Percentiles rank a stretch among this genome's conserved stretches.
Conservation (phyloP, 2,113 vertebrate species). For the Xiphias gladius region DNA sequence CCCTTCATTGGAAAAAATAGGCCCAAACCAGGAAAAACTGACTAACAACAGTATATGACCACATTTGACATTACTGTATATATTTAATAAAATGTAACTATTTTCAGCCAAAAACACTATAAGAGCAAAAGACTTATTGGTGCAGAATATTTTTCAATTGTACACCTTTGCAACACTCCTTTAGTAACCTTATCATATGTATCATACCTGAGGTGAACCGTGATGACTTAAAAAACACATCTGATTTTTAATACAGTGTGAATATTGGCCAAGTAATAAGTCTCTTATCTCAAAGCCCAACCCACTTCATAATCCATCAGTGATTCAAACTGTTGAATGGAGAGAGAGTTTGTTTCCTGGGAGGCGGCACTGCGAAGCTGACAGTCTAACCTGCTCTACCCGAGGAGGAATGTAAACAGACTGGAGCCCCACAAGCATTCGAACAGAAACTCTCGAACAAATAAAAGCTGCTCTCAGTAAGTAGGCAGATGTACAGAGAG, state of each 20-base stretch:
- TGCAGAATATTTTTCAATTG: no score
- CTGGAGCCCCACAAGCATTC: conserved; percentile 45
- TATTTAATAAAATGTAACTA: not conserved
- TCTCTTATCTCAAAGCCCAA: not conserved
- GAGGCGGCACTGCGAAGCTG: not conserved
- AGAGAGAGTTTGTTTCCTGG: conserved; percentile 11
- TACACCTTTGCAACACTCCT: not conserved
- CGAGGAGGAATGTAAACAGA: conserved; percentile 74
- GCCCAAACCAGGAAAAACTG: no score
- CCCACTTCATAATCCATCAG: not conserved
- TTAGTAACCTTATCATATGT: not conserved
- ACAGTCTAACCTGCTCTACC: conserved; percentile 50
- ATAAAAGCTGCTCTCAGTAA: not conserved
- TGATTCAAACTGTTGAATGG: not conserved
- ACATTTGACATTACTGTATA: no score
- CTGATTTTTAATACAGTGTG: conserved; percentile 5
- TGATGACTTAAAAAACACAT: no score
- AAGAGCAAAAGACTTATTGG: not conserved
- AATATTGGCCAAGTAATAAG: conserved; percentile 25
- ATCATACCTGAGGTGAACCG: not conserved
- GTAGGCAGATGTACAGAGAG: not conserved
- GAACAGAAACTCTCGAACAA: conserved; percentile 40
- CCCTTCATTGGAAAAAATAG: no score
- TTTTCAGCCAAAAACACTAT: not conserved
- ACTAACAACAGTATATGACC: no score